Percentiles rank a stretch among this genome's conserved stretches.
Evolutionary conservation across 2,797 vertebrate species (phyloP).

Genomic region (Neosalanx taihuensis): DNA sequence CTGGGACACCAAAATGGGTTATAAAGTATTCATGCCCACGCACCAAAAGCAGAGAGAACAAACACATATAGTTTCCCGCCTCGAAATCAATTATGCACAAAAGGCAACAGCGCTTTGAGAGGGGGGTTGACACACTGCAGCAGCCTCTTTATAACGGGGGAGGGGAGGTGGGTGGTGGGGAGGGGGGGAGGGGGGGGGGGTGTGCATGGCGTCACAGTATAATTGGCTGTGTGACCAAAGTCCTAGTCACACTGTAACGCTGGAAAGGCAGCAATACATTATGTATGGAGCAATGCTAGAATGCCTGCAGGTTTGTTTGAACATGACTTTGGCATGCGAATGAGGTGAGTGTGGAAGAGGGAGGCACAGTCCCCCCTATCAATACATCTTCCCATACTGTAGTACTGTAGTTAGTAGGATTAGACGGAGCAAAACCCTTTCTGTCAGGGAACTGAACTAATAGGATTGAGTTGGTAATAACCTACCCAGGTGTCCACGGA

Average conservation of each 20-base stretch:
- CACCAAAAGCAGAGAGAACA: not conserved
- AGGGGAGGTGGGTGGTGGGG: constrained; percentile 4
- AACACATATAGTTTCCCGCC: constrained; percentile 2
- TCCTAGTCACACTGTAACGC: constrained; percentile 2
- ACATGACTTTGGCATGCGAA: constrained; percentile 21
- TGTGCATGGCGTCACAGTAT: constrained; percentile 9
- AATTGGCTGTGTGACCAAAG: constrained; percentile 25
- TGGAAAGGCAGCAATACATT: constrained; percentile 13
- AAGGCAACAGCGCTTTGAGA: constrained; percentile 6
- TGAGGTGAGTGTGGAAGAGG: not conserved
- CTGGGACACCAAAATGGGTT: constrained; percentile 18
- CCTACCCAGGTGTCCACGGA: constrained; percentile 45
- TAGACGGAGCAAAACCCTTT: constrained; percentile 54
- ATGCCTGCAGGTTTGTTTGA: constrained; percentile 9
- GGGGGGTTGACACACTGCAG: constrained; percentile 5
- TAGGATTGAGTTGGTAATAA: constrained; percentile 53
- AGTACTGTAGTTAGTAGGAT: constrained; percentile 58
- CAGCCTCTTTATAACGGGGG: constrained; percentile 6
- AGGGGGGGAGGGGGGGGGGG: not conserved
- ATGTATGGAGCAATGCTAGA: constrained; percentile 12
- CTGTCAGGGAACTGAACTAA: constrained; percentile 48
- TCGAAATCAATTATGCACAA: constrained; percentile 18
- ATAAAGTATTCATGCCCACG: constrained; percentile 6
- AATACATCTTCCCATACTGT: constrained; percentile 41
- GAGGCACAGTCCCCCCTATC: constrained; percentile 43